phyloP scores from a whole-genome alignment of 2,113 vertebrate species.

The Antigone vipio region DNA sequence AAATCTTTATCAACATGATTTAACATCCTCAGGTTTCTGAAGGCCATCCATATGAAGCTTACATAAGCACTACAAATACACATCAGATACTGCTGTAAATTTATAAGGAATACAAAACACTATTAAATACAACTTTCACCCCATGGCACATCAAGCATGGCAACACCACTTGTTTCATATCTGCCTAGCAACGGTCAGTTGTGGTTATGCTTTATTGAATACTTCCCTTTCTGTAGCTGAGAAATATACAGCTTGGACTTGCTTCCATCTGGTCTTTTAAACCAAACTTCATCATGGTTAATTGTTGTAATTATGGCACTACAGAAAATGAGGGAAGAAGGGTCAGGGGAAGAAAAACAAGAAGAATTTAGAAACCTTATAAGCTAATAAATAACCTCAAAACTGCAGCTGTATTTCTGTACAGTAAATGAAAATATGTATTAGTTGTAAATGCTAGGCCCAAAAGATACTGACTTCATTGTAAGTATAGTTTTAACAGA shows the following conservation, averaged over 20 bases:
- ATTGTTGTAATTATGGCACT: constrained; percentile 96
- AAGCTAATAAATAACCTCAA: background rate
- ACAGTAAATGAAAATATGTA: background rate
- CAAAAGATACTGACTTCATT: background rate
- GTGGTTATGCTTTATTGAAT: constrained; percentile 92
- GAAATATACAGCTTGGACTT: constrained; percentile 98
- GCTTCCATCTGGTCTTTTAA: constrained; percentile 94
- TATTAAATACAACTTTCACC: constrained; percentile 65
- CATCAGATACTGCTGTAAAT: constrained; percentile 42
- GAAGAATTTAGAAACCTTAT: background rate
- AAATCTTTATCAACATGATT: constrained; percentile 10
- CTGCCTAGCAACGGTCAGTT: constrained; percentile 67
- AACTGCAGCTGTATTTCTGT: background rate
- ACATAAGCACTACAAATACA: constrained; percentile 56
- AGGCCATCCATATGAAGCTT: constrained; percentile 13
- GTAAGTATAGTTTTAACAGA: background rate
- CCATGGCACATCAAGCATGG: constrained; percentile 75
- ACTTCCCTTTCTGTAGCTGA: constrained; percentile 98
- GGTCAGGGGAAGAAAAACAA: constrained; percentile 10
- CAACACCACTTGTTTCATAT: constrained; percentile 65
- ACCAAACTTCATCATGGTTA: constrained; percentile 98
- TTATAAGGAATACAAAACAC: constrained; percentile 37
- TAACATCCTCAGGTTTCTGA: constrained; percentile 3
- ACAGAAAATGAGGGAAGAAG: constrained; percentile 29
- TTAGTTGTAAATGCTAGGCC: background rate